phyloP scores from a whole-genome alignment of 2,888 invertebrate genomes.

The Pomacea canaliculata region DNA sequence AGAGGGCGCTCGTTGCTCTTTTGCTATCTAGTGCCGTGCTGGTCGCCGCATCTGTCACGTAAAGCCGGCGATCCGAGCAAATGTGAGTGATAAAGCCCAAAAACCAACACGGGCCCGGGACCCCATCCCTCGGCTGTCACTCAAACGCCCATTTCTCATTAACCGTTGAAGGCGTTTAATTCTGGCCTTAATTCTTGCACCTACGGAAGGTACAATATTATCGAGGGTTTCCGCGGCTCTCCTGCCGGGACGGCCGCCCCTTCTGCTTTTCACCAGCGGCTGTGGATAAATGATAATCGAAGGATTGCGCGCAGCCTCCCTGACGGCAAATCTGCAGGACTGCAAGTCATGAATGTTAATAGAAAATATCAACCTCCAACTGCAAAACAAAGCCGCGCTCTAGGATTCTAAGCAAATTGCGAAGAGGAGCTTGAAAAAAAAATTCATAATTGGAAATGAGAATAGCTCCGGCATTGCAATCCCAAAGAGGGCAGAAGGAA shows the following conservation, averaged over 20 bases:
- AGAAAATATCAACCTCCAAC: slow-evolving; percentile 37
- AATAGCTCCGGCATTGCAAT: neutral
- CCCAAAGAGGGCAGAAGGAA: neutral
- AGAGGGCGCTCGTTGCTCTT: slow-evolving; percentile 27
- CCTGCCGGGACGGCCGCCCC: slow-evolving; percentile 3
- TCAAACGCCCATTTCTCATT: slow-evolving; percentile 44
- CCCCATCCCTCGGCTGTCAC: slow-evolving; percentile 37
- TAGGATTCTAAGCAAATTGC: slow-evolving; percentile 12
- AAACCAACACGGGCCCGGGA: slow-evolving; percentile 40
- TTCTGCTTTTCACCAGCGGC: slow-evolving; percentile 21
- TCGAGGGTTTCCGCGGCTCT: slow-evolving; percentile 16
- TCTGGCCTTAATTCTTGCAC: slow-evolving; percentile 34
- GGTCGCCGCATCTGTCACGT: slow-evolving; percentile 25
- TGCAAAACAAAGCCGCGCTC: slow-evolving; percentile 26
- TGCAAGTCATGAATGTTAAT: slow-evolving; percentile 40
- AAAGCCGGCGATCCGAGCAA: slow-evolving; percentile 33
- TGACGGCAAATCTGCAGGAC: slow-evolving; percentile 18
- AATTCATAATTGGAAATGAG: neutral
- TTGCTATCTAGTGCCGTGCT: slow-evolving; percentile 29
- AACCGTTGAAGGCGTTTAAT: slow-evolving; percentile 38
- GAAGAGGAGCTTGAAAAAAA: neutral
- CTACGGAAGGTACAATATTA: slow-evolving; percentile 27
- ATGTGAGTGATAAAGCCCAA: slow-evolving; percentile 38
- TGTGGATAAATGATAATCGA: slow-evolving; percentile 29
- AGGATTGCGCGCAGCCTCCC: slow-evolving; percentile 28